Conservation (phyloP, 2,797 vertebrate genomes). For the Falco novaeseelandiae region DNA sequence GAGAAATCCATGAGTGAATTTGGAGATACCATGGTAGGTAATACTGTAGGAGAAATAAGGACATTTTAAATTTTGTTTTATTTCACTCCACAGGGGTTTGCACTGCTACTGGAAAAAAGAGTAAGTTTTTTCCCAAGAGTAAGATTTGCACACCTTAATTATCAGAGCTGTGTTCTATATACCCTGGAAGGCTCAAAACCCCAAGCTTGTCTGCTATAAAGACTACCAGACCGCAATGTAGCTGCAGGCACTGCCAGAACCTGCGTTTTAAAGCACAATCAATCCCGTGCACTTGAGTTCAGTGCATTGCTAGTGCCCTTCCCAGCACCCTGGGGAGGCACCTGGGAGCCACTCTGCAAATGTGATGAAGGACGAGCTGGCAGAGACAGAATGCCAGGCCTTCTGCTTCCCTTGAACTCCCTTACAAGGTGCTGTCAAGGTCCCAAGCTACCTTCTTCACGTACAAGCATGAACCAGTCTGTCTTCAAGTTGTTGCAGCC, state of each 20-base stretch:
- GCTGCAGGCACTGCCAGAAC: background rate
- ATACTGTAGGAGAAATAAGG: background rate
- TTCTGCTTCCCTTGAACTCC: background rate
- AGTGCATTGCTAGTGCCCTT: rapidly evolving
- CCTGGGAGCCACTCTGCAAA: background rate
- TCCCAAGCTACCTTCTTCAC: background rate
- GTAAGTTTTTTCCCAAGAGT: background rate
- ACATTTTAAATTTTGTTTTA: background rate
- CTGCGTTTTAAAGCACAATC: background rate
- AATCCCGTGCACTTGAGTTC: background rate
- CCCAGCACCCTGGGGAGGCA: rapidly evolving
- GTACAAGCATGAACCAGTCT: background rate
- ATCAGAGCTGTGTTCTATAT: background rate
- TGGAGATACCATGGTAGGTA: background rate
- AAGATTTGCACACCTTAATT: background rate
- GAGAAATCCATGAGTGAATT: background rate
- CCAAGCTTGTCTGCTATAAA: background rate
- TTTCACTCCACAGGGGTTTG: background rate
- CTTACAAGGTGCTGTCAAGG: background rate
- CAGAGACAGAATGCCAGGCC: no score
- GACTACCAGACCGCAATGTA: background rate
- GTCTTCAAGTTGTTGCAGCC: background rate
- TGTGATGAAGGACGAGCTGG: background rate
- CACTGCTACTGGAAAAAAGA: background rate
- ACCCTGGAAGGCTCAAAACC: background rate